Percentiles rank a stretch among this genome's conserved stretches.
Evolutionary conservation across 2,888 invertebrate genomes (phyloP).

Genomic region (Alloscopus bannaensis): DNA sequence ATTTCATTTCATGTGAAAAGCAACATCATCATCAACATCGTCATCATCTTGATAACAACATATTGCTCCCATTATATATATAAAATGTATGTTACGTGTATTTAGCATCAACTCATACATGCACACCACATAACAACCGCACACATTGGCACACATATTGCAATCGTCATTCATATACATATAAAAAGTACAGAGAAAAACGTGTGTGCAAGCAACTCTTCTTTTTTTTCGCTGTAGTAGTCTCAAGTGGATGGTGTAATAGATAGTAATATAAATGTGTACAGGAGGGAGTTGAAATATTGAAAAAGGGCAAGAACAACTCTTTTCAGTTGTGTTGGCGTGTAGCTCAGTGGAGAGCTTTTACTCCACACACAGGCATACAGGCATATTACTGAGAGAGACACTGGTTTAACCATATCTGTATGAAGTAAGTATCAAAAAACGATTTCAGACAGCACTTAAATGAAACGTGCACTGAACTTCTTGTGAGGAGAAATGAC

Average conservation of each 20-base stretch:
- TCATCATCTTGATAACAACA: slow-evolving; percentile 17
- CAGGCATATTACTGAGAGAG: too few relatives aligned
- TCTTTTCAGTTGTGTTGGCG: too few relatives aligned
- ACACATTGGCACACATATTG: neutral
- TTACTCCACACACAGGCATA: too few relatives aligned
- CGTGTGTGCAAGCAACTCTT: neutral
- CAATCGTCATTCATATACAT: neutral
- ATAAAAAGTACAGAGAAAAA: neutral
- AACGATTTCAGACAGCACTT: slow-evolving; percentile 18
- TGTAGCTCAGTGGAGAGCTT: too few relatives aligned
- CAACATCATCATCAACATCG: slow-evolving; percentile 8
- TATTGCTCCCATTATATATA: neutral
- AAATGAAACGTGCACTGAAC: slow-evolving; percentile 37
- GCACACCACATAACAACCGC: neutral
- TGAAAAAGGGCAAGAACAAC: neutral
- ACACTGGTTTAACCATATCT: too few relatives aligned
- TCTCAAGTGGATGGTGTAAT: neutral
- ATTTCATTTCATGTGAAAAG: slow-evolving; percentile 10
- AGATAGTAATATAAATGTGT: too few relatives aligned
- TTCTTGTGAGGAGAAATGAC: neutral
- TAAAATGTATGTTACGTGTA: too few relatives aligned
- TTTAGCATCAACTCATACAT: neutral
- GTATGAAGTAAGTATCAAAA: slow-evolving; percentile 27
- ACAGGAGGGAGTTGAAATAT: neutral
- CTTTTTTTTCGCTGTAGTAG: neutral